These are phyloP conservation scores for Belonocnema kinseyi DNA, from an alignment of 1,140 invertebrate genomes.

Conservation along the genomic window DNA sequence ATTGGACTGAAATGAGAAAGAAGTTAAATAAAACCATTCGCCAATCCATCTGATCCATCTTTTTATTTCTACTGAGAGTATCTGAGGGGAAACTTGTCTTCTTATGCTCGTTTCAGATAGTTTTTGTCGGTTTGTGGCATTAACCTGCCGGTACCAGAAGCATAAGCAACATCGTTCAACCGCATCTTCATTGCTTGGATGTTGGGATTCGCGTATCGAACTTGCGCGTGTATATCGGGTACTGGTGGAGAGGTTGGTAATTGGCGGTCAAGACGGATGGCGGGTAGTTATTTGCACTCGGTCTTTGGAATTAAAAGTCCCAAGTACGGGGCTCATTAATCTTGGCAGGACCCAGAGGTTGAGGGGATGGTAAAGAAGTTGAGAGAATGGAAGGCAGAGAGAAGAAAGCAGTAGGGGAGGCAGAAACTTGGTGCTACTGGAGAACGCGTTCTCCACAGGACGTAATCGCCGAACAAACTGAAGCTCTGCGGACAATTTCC, in stretches of 20 bases:
- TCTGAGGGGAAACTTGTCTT: too few relatives aligned
- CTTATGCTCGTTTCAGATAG: not conserved
- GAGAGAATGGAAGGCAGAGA: conserved; percentile 48
- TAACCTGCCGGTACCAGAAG: not conserved
- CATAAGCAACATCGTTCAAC: too few relatives aligned
- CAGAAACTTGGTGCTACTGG: conserved; percentile 59
- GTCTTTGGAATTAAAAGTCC: conserved; percentile 72
- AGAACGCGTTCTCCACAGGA: conserved; percentile 66
- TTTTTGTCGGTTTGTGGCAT: not conserved
- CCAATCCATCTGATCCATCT: too few relatives aligned
- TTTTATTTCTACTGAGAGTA: too few relatives aligned
- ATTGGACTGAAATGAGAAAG: too few relatives aligned
- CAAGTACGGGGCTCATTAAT: conserved; percentile 69
- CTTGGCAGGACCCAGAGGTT: conserved; percentile 54
- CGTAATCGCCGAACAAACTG: conserved; percentile 66
- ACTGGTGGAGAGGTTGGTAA: conserved; percentile 58
- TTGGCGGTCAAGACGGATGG: conserved; percentile 72
- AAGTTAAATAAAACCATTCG: too few relatives aligned
- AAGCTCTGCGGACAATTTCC: conserved; percentile 68
- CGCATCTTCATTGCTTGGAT: not conserved
- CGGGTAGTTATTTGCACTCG: conserved; percentile 72
- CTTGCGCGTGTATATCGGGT: conserved; percentile 35
- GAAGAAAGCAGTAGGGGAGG: conserved; percentile 51
- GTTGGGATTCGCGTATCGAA: not conserved
- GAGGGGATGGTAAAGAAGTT: conserved; percentile 52